Evolutionary conservation across 2,888 invertebrate genomes (phyloP), one percentile per base, ranked within the genome.

Genomic region (Meiosimyza decipiens): DNA sequence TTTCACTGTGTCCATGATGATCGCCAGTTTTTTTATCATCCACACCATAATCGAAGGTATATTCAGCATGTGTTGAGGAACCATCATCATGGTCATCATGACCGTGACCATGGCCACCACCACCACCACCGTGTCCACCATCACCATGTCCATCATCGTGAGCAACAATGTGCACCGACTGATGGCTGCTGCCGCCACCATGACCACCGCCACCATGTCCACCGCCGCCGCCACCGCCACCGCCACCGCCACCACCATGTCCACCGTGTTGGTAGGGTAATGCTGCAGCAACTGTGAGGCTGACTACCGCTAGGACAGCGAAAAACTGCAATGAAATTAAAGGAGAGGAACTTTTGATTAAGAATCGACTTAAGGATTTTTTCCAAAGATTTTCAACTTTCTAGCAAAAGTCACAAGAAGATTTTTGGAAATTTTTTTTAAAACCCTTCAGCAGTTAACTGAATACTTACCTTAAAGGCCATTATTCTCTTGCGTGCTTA

Each of bases 1-100:
- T 64, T 71, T 83, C 82, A 63, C 78, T 81, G 52, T 80, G 80
- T 33, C 77, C 76, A 77, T 83, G 81, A n/a, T 81, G 72, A 69
- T 83, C 82, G 71, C 83, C 82, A 1, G 83, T 82, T 70, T 83
- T 82, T 71, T 79, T 76, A 68, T 83, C 83, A 76, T 81, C 78
- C 49, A 83, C 82, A 40, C 83, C 82, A 40, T 83, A 82, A 18
- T 75, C 74, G 76, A 83, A 82, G 15, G 79, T 77, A 69, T 83
- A 83, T 60, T 82, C 83, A 71, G 83, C 79, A 67, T 80, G 80
- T 13, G 81, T 79, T 33, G 79, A 79, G 7, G 80, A 78, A 1
- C 77, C 77, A 7, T 82, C 83, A 9, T 77, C 82, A 59, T 71
- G 68, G 15, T 55, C 65, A 40, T 67, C 52, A 6, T 51, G 71